phyloP scores from a whole-genome alignment of 1,140 invertebrate genomes.

The Euschistus heros region DNA sequence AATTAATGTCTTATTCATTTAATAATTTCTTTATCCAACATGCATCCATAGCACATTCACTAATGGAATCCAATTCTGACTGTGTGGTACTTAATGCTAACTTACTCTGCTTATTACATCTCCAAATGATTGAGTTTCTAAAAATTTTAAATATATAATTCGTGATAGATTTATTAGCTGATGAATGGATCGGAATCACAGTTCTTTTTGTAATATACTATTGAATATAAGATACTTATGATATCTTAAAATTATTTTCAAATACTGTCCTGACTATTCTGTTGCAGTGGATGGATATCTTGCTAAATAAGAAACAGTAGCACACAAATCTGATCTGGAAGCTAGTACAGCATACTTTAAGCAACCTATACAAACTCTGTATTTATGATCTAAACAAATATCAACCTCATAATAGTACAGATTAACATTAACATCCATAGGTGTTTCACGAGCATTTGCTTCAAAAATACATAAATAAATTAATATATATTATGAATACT shows the following conservation, averaged over 20 bases:
- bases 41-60: background rate
- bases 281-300: background rate
- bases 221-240: too few species aligned
- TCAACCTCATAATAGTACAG: background rate
- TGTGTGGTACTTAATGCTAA: background rate
- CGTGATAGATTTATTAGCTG: background rate
- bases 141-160: background rate
- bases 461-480: background rate
- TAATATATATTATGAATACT: background rate
- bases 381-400: background rate
- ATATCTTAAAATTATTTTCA: background rate
- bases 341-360: background rate
- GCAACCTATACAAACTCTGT: background rate
- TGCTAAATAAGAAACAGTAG: too few species aligned
- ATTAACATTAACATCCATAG: background rate
- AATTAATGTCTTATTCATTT: background rate
- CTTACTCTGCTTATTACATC: too few species aligned
- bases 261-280: background rate
- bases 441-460: background rate
- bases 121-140: too few species aligned
- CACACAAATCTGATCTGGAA: background rate
- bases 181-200: background rate
- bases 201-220: background rate
- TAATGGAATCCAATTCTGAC: background rate
- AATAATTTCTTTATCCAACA: background rate